Conservation (phyloP, 2,888 invertebrate genomes). For the Cetonia aurata region DNA sequence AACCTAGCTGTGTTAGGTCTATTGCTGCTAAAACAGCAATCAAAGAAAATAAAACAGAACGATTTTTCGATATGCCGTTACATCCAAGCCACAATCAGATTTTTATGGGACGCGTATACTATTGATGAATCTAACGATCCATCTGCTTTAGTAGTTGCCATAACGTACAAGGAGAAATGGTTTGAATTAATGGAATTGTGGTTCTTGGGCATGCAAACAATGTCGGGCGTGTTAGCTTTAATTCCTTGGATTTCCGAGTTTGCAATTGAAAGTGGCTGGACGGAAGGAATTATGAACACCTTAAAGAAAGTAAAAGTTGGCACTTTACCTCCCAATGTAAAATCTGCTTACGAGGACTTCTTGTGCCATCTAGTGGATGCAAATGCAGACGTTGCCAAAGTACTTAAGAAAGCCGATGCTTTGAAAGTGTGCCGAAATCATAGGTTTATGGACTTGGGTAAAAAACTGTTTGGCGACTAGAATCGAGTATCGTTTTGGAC, state of each 20-base stretch:
- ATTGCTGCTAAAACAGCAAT: constrained; percentile 85
- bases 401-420: constrained; percentile 86
- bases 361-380: constrained; percentile 87
- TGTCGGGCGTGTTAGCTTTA: constrained; percentile 83
- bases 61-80: constrained; percentile 91
- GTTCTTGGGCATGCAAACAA: constrained; percentile 95
- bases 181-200: constrained; percentile 90
- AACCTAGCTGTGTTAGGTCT: constrained; percentile 87
- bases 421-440: constrained; percentile 88
- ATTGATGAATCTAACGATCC: constrained; percentile 90
- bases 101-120: constrained; percentile 93
- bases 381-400: constrained; percentile 79
- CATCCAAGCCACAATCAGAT: constrained; percentile 89
- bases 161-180: constrained; percentile 90
- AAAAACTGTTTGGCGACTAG: constrained; percentile 89
- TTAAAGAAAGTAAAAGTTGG: constrained; percentile 87
- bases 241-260: constrained; percentile 93
- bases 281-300: constrained; percentile 86
- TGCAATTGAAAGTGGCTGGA: constrained; percentile 94
- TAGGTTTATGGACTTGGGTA: constrained; percentile 89
- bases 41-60: constrained; percentile 86
- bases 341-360: constrained; percentile 92
- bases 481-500: neutral
- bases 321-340: constrained; percentile 84
- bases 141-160: constrained; percentile 84